Evolutionary conservation across 1,140 invertebrate genomes (phyloP), one percentile per base, ranked within the genome.

Genomic region (Drosophila sechellia): DNA sequence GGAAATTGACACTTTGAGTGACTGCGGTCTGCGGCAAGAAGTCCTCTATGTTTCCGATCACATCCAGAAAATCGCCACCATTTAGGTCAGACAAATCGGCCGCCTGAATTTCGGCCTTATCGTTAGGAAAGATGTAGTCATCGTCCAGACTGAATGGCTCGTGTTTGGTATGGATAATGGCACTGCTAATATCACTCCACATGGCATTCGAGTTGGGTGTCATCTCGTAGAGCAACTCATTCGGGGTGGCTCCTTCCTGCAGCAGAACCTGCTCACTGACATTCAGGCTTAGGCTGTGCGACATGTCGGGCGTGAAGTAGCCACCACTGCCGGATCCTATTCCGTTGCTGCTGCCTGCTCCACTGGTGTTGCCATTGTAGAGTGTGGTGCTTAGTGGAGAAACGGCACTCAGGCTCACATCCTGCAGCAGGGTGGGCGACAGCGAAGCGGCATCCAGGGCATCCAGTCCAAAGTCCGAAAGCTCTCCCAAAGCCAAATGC

Each of bases 41-140:
- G 92, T 97, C 96, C 91, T 97, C 96, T 92, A 97, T 97, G 93
- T 96, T 97, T 35, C 54, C 69, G 22, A 97, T 93, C 92, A 97
- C 96, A 65, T 95, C 96, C 25, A 97, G 81, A 4, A 97, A 93
- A 17, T 95, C 96, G 65, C 97, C 96, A 84, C 96, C 96, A 84
- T 97, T 96, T 10, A 98, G 92, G 92, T 98, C 97, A 0, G 97
- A 96, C 45, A 98, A 92, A 59, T 97, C 98, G 1, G 97, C 96
- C 1, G 96, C 96, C 75, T 95, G 94, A 6, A 97, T 94, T 93
- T 97, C 96, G 45, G 95, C 95, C 92, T 97, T 97, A 90, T 98
- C 96, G 42, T 97, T 96, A 93, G 97, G 96, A 90, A 97, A 97
- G 73, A 97, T 97, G 89, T 97, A 96, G 90, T 97, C 96, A 81